Evolutionary conservation across 2,888 invertebrate genomes (phyloP).

Genomic region (Ennomos quercinarius): DNA sequence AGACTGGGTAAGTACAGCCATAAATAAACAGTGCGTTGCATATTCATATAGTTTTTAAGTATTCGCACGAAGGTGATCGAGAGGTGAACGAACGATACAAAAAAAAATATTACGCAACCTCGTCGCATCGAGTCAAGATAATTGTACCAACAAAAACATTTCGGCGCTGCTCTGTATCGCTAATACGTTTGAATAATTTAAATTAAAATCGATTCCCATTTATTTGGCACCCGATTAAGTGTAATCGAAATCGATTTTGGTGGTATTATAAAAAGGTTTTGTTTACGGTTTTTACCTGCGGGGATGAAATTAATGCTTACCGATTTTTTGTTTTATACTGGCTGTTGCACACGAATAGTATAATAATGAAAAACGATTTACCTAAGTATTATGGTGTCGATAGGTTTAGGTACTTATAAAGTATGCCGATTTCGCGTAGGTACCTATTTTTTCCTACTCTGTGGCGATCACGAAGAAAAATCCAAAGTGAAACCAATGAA

Average conservation of each 20-base stretch:
- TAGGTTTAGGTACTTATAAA: too few relatives aligned
- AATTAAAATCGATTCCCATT: constrained; percentile 22
- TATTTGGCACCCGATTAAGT: constrained; percentile 17
- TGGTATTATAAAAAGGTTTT: neutral
- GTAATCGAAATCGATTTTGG: constrained; percentile 14
- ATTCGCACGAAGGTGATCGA: constrained; percentile 26
- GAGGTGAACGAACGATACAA: constrained; percentile 51
- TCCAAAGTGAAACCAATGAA: too few relatives aligned
- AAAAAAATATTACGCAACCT: constrained; percentile 44
- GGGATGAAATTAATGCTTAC: too few relatives aligned
- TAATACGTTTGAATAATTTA: constrained; percentile 20
- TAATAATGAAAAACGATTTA: too few relatives aligned
- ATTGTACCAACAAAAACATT: constrained; percentile 41
- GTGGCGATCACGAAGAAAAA: too few relatives aligned
- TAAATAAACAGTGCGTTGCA: constrained; percentile 21
- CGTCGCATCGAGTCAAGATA: constrained; percentile 39
- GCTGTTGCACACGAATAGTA: too few relatives aligned
- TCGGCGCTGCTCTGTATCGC: constrained; percentile 15
- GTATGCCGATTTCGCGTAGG: too few relatives aligned
- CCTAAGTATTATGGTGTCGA: too few relatives aligned
- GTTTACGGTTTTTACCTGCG: constrained; percentile 2
- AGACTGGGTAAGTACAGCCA: constrained; percentile 3
- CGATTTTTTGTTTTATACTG: too few relatives aligned
- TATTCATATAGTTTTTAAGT: constrained; percentile 22
- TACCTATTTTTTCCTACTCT: too few relatives aligned